Evolutionary conservation across 2,113 vertebrate genomes (phyloP).

Genomic region (Oreamnos americanus): DNA sequence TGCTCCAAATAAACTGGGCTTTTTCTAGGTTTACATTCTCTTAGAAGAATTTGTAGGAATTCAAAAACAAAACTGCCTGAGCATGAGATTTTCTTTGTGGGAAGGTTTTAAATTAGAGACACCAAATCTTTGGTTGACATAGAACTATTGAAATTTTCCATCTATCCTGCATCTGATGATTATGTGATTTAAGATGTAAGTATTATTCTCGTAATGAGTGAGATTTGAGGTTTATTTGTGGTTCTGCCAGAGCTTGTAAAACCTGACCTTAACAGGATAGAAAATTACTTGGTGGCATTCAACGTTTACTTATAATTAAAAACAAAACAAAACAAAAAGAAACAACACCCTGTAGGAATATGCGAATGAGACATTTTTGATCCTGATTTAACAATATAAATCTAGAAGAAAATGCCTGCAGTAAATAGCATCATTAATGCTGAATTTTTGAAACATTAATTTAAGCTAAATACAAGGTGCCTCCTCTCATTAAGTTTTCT

Average conservation of each 20-base stretch:
- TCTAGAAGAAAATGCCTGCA: background rate
- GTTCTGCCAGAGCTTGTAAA: background rate
- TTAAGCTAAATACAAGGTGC: background rate
- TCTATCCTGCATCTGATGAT: background rate
- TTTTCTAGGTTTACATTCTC: background rate
- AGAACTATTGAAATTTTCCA: background rate
- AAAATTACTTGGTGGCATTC: background rate
- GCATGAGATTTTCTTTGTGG: background rate
- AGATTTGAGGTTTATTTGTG: background rate
- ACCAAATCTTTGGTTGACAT: background rate
- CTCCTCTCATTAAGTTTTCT: background rate
- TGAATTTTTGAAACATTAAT: background rate
- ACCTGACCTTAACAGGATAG: background rate
- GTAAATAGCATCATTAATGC: background rate
- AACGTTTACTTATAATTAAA: background rate
- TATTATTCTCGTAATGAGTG: background rate
- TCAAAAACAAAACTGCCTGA: background rate
- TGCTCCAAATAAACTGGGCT: background rate
- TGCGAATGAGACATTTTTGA: background rate
- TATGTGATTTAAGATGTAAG: background rate
- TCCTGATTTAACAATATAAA: background rate
- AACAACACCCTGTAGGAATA: background rate
- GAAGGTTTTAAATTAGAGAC: background rate
- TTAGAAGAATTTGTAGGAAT: background rate
- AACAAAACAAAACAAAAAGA: background rate